These are phyloP conservation scores for Drosophila villosipedis DNA, from an alignment of 2,888 invertebrate species.

Conservation along the genomic window DNA sequence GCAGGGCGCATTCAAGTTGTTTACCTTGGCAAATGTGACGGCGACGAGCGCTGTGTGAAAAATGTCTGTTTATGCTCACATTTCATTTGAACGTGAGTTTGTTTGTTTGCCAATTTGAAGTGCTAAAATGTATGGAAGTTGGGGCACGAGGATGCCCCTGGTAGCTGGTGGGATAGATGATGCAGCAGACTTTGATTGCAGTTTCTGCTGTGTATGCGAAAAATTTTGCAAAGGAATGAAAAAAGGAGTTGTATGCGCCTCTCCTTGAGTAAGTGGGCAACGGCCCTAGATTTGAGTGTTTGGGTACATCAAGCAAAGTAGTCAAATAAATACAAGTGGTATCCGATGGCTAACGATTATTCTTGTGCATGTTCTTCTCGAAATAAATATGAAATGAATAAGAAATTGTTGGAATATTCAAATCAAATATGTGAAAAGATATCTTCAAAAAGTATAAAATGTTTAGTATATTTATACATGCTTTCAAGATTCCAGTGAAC, in stretches of 20 bases:
- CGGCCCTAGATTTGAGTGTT: slow-evolving; percentile 30
- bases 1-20: slow-evolving; percentile 75
- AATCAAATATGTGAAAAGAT: background rate
- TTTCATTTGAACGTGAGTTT: slow-evolving; percentile 79
- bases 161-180: slow-evolving; percentile 19
- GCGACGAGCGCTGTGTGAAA: slow-evolving; percentile 68
- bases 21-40: slow-evolving; percentile 64
- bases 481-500: background rate
- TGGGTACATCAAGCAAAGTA: background rate
- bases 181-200: slow-evolving; percentile 71
- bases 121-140: slow-evolving; percentile 56
- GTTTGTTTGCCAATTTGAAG: slow-evolving; percentile 79
- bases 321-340: slow-evolving; percentile 10
- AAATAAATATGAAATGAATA: background rate
- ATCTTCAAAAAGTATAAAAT: background rate
- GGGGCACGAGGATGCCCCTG: slow-evolving; percentile 6
- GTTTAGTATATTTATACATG: background rate
- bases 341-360: slow-evolving; percentile 4
- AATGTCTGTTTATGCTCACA: slow-evolving; percentile 80
- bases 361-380: background rate
- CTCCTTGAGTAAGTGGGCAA: slow-evolving; percentile 18
- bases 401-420: background rate
- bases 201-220: slow-evolving; percentile 70
- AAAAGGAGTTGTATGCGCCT: background rate
- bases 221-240: slow-evolving; percentile 29